A percentile compares a stretch with the other conserved stretches of the same genome.
Conservation (phyloP, 2,113 vertebrate genomes). For the Indicator indicator region DNA sequence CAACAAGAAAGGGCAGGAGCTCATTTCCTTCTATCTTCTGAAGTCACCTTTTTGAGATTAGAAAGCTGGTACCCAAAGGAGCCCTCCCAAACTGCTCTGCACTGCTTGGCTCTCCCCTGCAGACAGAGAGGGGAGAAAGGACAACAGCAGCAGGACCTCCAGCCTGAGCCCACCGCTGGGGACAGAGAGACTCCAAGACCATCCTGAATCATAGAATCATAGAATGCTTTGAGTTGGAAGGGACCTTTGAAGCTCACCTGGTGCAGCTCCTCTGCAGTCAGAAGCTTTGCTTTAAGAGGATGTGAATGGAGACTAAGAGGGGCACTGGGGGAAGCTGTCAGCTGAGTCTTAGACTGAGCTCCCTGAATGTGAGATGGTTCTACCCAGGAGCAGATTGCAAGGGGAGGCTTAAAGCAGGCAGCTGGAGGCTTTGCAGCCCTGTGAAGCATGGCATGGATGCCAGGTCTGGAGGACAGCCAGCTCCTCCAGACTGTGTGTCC, state of each 20-base stretch:
- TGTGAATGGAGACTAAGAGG: not conserved
- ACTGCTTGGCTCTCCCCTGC: not conserved
- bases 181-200: not conserved
- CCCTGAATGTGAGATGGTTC: not conserved
- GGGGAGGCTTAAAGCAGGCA: not conserved
- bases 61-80: not conserved
- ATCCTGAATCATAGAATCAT: not conserved
- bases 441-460: fast-evolving
- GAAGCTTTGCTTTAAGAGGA: not conserved
- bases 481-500: not conserved
- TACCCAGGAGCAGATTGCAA: not conserved
- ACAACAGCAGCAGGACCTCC: not conserved
- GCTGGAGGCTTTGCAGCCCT: not conserved
- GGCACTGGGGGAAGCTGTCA: fast-evolving
- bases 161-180: not conserved
- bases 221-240: not conserved
- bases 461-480: not conserved
- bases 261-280: not conserved
- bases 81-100: not conserved
- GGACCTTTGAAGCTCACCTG: too few species aligned
- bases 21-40: conserved; percentile 27
- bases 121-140: not conserved
- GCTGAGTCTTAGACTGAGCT: not conserved
- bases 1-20: not conserved
- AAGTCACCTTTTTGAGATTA: not conserved